Base-by-base conservation (phyloP, 2,888 invertebrate genomes). In the Erynnis tages region DNA sequence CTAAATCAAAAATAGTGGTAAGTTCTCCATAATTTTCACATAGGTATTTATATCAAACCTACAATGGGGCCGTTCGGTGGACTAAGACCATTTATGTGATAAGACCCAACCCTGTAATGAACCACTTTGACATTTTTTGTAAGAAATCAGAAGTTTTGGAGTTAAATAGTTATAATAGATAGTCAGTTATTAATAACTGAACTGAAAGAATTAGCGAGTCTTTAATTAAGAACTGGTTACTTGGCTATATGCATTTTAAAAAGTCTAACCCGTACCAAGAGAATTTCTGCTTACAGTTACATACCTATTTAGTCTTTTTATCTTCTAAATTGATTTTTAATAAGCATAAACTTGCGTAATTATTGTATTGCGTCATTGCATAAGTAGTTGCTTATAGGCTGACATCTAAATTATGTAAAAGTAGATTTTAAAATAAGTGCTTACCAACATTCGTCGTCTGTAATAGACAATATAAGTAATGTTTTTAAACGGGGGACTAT, bases 261-360 rank as follows among this genome's bases (percentile, higher is more conserved):
- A 2, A 45, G n/a, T 3, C 23, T 37, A 13, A 34, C 23, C n/a
- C n/a, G 23, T 7, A 13, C 30, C n/a, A n/a, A n/a, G n/a, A n/a
- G n/a, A n/a, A n/a, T 30, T 30, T 30, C 35, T 35, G 23, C 38
- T 16, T 10, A 16, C 17, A 35, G 10, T 35, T 23, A 7, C 2
- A 19, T 19, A 19, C 10, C n/a, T 34, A 4, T 16, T 45, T 23
- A 25, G 8, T 47, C 19, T 41, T 23, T 34, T 25, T 46, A 10
- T 46, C 13, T 17, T 8, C 25, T 37, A 23, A 25, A 47, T 41
- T 49, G 23, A 11, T 41, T 32, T 34, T 49, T 25, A 49, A 41
- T 8, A 49, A 40, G 17, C 40, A 23, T 32, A 17, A 41, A 19
- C 5, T 41, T 38, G 21, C 35, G 35, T 47, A 37, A 47, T 11